Evolutionary conservation across 2,797 vertebrate species (phyloP).

Genomic region (Eutrigla gurnardus): DNA sequence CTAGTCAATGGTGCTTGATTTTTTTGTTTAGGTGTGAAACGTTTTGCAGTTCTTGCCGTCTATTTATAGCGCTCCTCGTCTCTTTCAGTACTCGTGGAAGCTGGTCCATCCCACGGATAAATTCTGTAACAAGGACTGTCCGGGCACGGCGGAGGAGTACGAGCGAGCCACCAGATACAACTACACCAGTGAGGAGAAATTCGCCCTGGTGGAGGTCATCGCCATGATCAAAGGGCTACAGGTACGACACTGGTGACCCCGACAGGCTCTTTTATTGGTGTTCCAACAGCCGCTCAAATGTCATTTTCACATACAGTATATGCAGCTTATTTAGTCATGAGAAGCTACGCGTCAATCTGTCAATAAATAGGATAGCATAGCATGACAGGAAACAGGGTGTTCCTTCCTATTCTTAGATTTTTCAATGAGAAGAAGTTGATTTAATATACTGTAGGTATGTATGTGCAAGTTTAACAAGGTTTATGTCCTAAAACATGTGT

Average conservation of each 20-base stretch:
- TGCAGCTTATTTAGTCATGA: too few species aligned
- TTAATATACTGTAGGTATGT: neutral
- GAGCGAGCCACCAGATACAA: conserved; percentile 98
- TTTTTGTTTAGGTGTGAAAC: neutral
- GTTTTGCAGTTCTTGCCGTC: conserved; percentile 28
- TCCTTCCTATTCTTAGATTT: neutral
- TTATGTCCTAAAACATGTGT: neutral
- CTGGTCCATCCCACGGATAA: conserved; percentile 99
- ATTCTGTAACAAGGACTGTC: conserved; percentile 99
- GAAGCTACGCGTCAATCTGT: neutral
- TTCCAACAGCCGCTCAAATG: neutral
- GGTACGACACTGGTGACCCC: conserved; percentile 63
- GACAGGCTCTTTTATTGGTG: neutral
- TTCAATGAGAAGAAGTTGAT: neutral
- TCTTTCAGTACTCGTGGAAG: conserved; percentile 96
- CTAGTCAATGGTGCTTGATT: too few species aligned
- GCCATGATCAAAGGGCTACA: conserved; percentile 99
- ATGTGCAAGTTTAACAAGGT: neutral
- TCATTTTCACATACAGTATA: neutral
- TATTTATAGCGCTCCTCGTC: conserved; percentile 21
- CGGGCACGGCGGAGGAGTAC: conserved; percentile 96
- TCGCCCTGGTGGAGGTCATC: conserved; percentile 98
- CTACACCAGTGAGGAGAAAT: conserved; percentile 99
- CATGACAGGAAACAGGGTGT: neutral
- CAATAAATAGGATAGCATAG: neutral